These are phyloP conservation scores for Myanophis thanlyinensis DNA, from an alignment of 2,113 vertebrate genomes.

Conservation along the genomic window DNA sequence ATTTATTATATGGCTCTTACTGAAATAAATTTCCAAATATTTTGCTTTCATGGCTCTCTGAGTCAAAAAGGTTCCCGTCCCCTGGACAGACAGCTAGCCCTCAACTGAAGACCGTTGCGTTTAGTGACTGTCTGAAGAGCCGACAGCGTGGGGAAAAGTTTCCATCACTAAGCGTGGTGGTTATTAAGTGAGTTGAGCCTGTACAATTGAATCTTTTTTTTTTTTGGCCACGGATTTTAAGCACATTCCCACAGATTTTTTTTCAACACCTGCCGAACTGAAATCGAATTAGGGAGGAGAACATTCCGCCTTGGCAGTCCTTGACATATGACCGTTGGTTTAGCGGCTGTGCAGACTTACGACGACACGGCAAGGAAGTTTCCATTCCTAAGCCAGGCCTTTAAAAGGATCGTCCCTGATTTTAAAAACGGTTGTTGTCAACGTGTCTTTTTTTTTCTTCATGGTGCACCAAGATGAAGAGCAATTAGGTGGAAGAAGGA, in stretches of 20 bases:
- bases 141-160: accelerated
- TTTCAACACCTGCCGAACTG: neutral
- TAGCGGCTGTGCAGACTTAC: neutral
- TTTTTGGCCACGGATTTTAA: neutral
- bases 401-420: too few relatives aligned
- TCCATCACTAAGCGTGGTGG: neutral
- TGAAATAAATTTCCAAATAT: too few relatives aligned
- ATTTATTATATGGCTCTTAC: too few relatives aligned
- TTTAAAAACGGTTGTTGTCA: too few relatives aligned
- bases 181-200: neutral
- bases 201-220: neutral
- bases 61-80: too few relatives aligned
- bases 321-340: neutral
- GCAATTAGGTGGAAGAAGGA: too few relatives aligned
- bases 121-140: neutral
- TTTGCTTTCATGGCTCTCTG: too few relatives aligned
- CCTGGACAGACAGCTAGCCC: too few relatives aligned
- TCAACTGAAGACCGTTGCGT: neutral
- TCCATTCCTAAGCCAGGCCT: too few relatives aligned
- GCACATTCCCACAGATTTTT: neutral
- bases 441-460: too few relatives aligned
- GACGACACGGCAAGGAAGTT: too few relatives aligned
- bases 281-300: neutral
- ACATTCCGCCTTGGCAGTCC: neutral
- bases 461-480: too few relatives aligned